A percentile compares a stretch with the other conserved stretches of the same genome.
Evolutionary conservation across 2,113 vertebrate genomes (phyloP).

Genomic region (Petromus typicus): DNA sequence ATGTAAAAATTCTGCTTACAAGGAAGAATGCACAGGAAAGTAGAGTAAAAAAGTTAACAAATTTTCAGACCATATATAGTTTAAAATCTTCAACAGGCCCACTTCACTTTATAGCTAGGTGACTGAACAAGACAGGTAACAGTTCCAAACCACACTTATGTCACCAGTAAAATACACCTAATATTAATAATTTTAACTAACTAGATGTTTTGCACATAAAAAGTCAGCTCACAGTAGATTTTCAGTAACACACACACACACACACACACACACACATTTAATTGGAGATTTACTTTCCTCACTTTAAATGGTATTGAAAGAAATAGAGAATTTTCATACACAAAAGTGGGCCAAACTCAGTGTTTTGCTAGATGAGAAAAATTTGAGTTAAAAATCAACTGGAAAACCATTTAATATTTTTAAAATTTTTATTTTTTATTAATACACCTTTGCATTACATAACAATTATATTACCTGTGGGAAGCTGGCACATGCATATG

Average conservation of each 20-base stretch:
- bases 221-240: not conserved
- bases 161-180: constrained; percentile 23
- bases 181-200: not conserved
- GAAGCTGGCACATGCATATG: not conserved
- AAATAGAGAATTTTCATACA: not conserved
- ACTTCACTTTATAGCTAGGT: not conserved
- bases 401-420: not conserved
- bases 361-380: not conserved
- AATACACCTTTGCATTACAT: not conserved
- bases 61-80: not conserved
- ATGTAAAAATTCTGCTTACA: not conserved
- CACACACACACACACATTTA: not conserved
- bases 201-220: not conserved
- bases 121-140: not conserved
- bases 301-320: not conserved
- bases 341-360: not conserved
- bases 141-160: not conserved
- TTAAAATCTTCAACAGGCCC: not conserved
- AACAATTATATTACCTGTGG: not conserved
- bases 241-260: not conserved
- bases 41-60: not conserved
- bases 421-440: not conserved
- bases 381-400: not conserved
- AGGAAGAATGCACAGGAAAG: not conserved
- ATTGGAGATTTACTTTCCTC: not conserved